These are phyloP conservation scores for Tribolium castaneum DNA, from an alignment of 1,140 invertebrate species.

Conservation along the genomic window DNA sequence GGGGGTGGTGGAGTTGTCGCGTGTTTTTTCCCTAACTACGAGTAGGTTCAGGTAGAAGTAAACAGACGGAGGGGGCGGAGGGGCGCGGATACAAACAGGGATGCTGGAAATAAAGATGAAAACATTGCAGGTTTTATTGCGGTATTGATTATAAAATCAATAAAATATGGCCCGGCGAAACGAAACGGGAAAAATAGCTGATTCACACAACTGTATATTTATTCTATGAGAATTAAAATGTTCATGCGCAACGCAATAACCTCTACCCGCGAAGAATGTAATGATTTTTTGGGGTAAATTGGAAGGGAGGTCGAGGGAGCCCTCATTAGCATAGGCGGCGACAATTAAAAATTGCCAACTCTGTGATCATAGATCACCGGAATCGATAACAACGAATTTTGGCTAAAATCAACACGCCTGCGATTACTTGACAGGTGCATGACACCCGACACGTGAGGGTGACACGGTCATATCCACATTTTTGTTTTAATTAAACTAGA, in stretches of 20 bases:
- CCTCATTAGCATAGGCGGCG: constrained; percentile 61
- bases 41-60: constrained; percentile 39
- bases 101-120: constrained; percentile 64
- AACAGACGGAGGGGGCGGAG: constrained; percentile 4
- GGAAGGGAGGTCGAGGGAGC: constrained; percentile 49
- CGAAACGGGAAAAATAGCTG: constrained; percentile 62
- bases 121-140: constrained; percentile 66
- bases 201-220: constrained; percentile 60
- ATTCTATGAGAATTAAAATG: constrained; percentile 62
- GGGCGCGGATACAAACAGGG: constrained; percentile 53
- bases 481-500: no score
- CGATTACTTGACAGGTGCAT: neutral
- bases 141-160: constrained; percentile 67
- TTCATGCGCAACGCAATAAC: constrained; percentile 61
- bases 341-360: constrained; percentile 45
- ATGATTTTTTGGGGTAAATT: constrained; percentile 63
- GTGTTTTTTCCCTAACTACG: constrained; percentile 33
- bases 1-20: neutral
- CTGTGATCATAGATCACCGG: constrained; percentile 18
- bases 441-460: no score
- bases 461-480: no score
- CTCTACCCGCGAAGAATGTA: constrained; percentile 62
- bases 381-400: neutral
- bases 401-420: neutral
- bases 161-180: constrained; percentile 64